Evolutionary conservation across 2,888 invertebrate genomes (phyloP).

Genomic region (Iphiclides podalirius): DNA sequence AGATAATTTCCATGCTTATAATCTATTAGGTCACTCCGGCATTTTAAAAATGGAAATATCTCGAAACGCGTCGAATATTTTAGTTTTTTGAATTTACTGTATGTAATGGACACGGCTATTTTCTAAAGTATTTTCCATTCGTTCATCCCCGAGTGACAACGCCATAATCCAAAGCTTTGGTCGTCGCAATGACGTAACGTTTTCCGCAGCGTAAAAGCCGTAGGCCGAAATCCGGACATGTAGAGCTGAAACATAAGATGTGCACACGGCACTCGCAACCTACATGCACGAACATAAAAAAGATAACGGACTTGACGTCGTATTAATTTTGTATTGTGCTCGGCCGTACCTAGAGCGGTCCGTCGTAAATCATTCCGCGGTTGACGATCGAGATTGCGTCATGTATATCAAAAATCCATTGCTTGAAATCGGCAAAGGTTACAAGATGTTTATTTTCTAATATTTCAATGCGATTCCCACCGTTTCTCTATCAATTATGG

Average conservation of each 20-base stretch:
- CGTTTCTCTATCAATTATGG: too few relatives aligned
- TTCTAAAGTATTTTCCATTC: constrained; percentile 29
- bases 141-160: constrained; percentile 12
- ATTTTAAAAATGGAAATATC: too few relatives aligned
- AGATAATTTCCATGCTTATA: neutral
- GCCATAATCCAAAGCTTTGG: too few relatives aligned
- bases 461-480: too few relatives aligned
- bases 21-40: constrained; percentile 25
- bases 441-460: too few relatives aligned
- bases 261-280: constrained; percentile 76
- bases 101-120: too few relatives aligned
- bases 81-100: too few relatives aligned
- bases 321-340: constrained; percentile 44
- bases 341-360: constrained; percentile 6
- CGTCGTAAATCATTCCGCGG: constrained; percentile 10
- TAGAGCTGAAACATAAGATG: constrained; percentile 47
- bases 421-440: too few relatives aligned
- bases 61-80: too few relatives aligned
- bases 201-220: constrained; percentile 53
- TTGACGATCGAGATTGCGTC: constrained; percentile 9
- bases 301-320: constrained; percentile 52
- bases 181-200: constrained; percentile 61
- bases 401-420: constrained; percentile 5
- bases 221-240: constrained; percentile 65
- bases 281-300: constrained; percentile 65